Evolutionary conservation across 2,888 invertebrate genomes (phyloP).

Genomic region (Dryococelus australis): DNA sequence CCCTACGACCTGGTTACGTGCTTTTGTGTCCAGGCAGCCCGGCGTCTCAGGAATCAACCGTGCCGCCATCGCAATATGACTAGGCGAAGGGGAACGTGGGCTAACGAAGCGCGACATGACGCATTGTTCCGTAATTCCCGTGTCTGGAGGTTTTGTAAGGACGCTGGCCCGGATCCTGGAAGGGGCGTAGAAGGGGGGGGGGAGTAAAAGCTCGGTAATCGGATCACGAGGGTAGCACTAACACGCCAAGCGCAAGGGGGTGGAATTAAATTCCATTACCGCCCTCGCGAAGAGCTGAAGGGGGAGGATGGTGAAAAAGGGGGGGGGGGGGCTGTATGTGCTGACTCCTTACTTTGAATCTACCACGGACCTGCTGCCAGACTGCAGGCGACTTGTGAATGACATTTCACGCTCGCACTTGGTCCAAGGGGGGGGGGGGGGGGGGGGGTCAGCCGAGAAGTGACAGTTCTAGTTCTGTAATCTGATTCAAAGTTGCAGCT

Average conservation of each 20-base stretch:
- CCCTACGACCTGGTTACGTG: too few relatives aligned
- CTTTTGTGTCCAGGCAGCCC: too few relatives aligned
- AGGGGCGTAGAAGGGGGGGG: background rate
- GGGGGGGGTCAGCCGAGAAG: too few relatives aligned
- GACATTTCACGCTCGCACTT: too few relatives aligned
- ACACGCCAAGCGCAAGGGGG: background rate
- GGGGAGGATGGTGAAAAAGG: background rate
- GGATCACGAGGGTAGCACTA: background rate
- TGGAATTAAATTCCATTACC: conserved; percentile 10
- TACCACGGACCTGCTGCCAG: background rate
- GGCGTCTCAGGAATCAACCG: too few relatives aligned
- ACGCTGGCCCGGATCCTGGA: background rate
- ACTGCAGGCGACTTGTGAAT: too few relatives aligned
- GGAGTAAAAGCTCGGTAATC: background rate
- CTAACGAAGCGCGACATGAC: conserved; percentile 9
- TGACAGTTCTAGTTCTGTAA: too few relatives aligned
- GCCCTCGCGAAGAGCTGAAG: background rate
- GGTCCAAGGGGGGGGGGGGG: too few relatives aligned
- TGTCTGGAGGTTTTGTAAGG: background rate
- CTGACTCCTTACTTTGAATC: background rate
- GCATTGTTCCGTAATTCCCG: conserved; percentile 2
- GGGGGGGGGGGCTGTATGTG: background rate
- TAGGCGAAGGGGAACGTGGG: too few relatives aligned
- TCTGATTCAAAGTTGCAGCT: too few relatives aligned
- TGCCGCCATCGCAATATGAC: too few relatives aligned